These are phyloP conservation scores for Phalanger gymnotis DNA, from an alignment of 2,797 vertebrate species.

Conservation along the genomic window DNA sequence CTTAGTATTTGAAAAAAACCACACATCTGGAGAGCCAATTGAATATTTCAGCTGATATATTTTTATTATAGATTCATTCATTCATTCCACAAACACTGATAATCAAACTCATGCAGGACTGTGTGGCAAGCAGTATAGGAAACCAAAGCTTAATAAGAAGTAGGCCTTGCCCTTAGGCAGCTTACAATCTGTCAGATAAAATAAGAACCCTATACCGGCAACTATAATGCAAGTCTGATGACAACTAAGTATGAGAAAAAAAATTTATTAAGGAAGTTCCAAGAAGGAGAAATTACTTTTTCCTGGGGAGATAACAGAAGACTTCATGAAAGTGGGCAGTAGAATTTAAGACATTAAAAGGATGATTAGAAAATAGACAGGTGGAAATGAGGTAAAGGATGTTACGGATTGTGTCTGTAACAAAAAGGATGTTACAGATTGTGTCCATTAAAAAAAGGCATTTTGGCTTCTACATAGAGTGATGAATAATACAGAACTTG, in stretches of 20 bases:
- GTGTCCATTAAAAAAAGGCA: background rate
- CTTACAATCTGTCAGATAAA: background rate
- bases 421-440: background rate
- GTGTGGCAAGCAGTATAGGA: background rate
- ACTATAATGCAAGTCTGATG: background rate
- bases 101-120: background rate
- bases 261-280: background rate
- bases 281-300: background rate
- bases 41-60: background rate
- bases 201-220: background rate
- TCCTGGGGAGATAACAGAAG: background rate
- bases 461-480: background rate
- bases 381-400: background rate
- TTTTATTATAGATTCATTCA: background rate
- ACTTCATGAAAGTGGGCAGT: background rate
- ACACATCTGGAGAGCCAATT: background rate
- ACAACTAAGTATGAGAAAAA: background rate
- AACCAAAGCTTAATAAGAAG: background rate
- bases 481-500: background rate
- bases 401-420: background rate
- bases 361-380: background rate
- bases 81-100: background rate
- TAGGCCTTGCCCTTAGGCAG: background rate
- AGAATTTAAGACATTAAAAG: background rate
- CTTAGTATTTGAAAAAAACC: constrained; percentile 20